phyloP scores from a whole-genome alignment of 2,888 invertebrate genomes.

The Melinaea menophilus region DNA sequence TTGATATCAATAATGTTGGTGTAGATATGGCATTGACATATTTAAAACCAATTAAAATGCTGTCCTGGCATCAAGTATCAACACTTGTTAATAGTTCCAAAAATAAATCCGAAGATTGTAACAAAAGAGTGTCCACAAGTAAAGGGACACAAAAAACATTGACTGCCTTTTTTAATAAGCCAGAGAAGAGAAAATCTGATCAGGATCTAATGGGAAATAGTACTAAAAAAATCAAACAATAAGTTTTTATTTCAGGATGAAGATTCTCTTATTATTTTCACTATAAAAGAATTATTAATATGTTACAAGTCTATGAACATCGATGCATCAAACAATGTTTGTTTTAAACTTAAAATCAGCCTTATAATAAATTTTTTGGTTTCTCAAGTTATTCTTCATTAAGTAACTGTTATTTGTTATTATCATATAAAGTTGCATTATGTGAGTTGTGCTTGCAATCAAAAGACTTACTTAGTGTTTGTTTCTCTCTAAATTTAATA shows the following conservation, averaged over 20 bases:
- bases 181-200: constrained; percentile 52
- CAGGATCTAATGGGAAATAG: constrained; percentile 35
- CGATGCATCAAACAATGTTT: no score
- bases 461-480: no score
- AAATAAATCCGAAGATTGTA: constrained; percentile 80
- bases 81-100: constrained; percentile 84
- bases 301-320: no score
- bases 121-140: constrained; percentile 63
- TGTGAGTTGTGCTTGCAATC: no score
- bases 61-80: constrained; percentile 85
- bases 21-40: constrained; percentile 72
- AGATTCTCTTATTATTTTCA: no score
- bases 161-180: constrained; percentile 60
- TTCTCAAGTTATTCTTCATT: no score
- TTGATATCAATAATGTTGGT: constrained; percentile 77
- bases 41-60: constrained; percentile 71
- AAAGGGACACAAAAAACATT: constrained; percentile 66
- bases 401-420: no score
- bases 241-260: constrained; percentile 5
- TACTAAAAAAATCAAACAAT: constrained; percentile 43
- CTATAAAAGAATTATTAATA: no score
- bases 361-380: no score
- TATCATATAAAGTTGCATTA: no score
- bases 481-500: no score
- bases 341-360: no score